These are phyloP conservation scores for Cheilosia soror DNA, from an alignment of 2,888 invertebrate species.

Conservation along the genomic window DNA sequence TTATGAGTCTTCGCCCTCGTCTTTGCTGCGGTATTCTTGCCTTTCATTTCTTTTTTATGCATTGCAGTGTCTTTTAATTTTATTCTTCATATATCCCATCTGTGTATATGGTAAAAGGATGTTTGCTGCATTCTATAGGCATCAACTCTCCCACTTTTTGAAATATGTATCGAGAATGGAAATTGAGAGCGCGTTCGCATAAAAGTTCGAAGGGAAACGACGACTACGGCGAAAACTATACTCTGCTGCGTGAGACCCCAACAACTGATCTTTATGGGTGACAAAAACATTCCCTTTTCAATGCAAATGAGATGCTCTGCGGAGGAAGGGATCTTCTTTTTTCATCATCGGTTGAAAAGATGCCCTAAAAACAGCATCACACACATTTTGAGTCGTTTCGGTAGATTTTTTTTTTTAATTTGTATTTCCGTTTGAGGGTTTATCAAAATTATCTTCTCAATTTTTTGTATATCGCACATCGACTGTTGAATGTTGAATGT, in stretches of 20 bases:
- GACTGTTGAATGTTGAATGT: constrained; percentile 22
- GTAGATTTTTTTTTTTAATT: constrained; percentile 47
- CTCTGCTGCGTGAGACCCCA: constrained; percentile 51
- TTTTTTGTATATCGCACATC: constrained; percentile 10
- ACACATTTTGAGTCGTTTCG: constrained; percentile 49
- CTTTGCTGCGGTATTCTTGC: constrained; percentile 66
- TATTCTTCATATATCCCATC: constrained; percentile 57
- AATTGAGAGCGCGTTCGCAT: constrained; percentile 72
- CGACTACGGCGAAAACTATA: constrained; percentile 8
- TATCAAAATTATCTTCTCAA: constrained; percentile 65
- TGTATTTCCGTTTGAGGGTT: constrained; percentile 71
- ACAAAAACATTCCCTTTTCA: constrained; percentile 75
- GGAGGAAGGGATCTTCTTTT: constrained; percentile 57
- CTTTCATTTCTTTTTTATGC: constrained; percentile 42
- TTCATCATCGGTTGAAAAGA: constrained; percentile 46
- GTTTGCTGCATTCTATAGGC: constrained; percentile 54
- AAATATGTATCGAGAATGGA: constrained; percentile 61
- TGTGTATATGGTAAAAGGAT: constrained; percentile 52
- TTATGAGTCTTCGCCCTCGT: constrained; percentile 74
- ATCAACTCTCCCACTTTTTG: constrained; percentile 66
- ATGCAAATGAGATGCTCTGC: constrained; percentile 68
- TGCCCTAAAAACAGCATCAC: constrained; percentile 71
- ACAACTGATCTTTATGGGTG: constrained; percentile 71
- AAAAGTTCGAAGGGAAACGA: constrained; percentile 63
- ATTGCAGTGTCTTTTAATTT: constrained; percentile 61